Percentiles rank a stretch among this genome's conserved stretches.
phyloP scores from a whole-genome alignment of 1,140 invertebrate genomes.

The Tetragnatha versicolor region DNA sequence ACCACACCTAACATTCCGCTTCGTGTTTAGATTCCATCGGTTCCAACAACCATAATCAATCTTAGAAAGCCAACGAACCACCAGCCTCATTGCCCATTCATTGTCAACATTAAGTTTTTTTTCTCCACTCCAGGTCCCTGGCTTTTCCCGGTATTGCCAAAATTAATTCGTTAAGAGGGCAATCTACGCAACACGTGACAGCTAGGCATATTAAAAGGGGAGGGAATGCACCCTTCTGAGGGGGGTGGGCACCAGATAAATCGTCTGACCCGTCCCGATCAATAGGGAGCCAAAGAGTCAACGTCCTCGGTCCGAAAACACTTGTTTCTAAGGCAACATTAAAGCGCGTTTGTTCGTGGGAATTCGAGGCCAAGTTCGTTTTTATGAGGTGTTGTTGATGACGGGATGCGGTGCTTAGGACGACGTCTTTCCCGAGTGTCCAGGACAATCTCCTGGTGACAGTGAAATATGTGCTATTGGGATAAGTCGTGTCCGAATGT shows the following conservation, averaged over 20 bases:
- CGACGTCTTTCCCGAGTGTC: too few species aligned
- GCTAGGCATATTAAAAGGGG: slow-evolving; percentile 23
- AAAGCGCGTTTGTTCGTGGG: background rate
- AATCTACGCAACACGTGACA: slow-evolving; percentile 43
- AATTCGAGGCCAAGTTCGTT: slow-evolving; percentile 48
- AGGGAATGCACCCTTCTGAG: background rate
- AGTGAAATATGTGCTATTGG: slow-evolving; percentile 30
- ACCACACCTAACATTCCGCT: too few species aligned
- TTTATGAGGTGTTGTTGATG: too few species aligned
- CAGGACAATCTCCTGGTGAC: too few species aligned
- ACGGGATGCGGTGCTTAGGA: too few species aligned
- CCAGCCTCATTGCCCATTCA: too few species aligned
- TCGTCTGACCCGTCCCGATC: background rate
- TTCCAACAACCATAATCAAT: too few species aligned
- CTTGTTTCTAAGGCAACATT: slow-evolving; percentile 42
- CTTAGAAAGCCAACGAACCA: too few species aligned
- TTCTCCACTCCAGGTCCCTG: background rate
- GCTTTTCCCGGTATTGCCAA: slow-evolving; percentile 3
- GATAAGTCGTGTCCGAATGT: background rate
- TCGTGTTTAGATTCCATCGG: too few species aligned
- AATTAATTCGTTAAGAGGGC: slow-evolving; percentile 32
- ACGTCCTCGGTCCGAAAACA: slow-evolving; percentile 4
- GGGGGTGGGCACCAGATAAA: background rate
- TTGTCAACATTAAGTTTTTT: too few species aligned
- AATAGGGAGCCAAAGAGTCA: slow-evolving; percentile 25